Evolutionary conservation across 1,140 invertebrate genomes (phyloP).

Genomic region (Metaphire vulgaris): DNA sequence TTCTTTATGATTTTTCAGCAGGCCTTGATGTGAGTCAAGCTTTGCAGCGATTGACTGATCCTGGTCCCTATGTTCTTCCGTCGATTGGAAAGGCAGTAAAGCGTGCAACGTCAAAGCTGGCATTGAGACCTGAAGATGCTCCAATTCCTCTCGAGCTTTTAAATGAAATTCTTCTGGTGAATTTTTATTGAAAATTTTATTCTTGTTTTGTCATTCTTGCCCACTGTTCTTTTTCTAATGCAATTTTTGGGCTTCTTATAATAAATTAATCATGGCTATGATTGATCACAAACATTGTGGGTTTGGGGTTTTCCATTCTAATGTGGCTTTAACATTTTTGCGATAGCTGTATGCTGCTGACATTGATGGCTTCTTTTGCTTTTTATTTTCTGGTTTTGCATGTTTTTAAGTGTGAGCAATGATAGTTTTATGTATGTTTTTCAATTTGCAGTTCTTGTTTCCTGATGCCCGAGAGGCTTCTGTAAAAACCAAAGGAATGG

Average conservation of each 20-base stretch:
- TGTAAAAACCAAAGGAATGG: background rate
- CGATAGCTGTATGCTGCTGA: too few species aligned
- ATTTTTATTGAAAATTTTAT: background rate
- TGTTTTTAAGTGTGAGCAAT: too few species aligned
- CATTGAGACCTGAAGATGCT: constrained; percentile 55
- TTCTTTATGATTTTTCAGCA: too few species aligned
- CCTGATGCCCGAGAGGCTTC: constrained; percentile 69
- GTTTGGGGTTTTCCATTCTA: too few species aligned
- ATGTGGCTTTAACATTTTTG: too few species aligned
- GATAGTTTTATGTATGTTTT: too few species aligned
- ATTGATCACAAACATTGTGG: too few species aligned
- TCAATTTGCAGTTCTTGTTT: constrained; percentile 65
- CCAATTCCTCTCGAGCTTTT: constrained; percentile 70
- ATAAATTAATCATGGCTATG: too few species aligned
- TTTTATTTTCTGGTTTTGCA: too few species aligned
- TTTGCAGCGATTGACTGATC: constrained; percentile 53
- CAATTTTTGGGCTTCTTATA: too few species aligned
- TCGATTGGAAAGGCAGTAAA: constrained; percentile 42
- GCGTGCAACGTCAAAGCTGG: constrained; percentile 40
- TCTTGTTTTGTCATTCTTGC: background rate
- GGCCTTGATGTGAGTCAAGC: constrained; percentile 49
- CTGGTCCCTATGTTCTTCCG: constrained; percentile 42
- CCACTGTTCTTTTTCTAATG: too few species aligned
- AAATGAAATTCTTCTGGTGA: constrained; percentile 62
- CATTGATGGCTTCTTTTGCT: too few species aligned